Conservation (phyloP, 2,797 vertebrate genomes). For the Melanotaenia maccullochi region DNA sequence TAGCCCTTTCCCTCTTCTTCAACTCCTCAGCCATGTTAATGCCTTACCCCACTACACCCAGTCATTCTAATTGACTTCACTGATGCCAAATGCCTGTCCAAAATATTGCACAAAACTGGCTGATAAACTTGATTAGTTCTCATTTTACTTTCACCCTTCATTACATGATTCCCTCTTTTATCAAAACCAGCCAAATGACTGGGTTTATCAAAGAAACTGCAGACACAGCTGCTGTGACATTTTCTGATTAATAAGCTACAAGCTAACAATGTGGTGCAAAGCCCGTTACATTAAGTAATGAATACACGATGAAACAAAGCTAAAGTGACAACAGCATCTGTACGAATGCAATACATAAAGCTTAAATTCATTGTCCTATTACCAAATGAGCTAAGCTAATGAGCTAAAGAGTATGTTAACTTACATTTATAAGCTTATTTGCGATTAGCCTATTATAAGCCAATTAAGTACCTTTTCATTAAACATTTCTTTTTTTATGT, state of each 20-base stretch:
- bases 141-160: background rate
- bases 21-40: background rate
- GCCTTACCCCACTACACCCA: background rate
- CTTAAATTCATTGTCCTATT: too few relatives aligned
- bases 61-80: background rate
- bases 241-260: background rate
- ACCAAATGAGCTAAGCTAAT: too few relatives aligned
- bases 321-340: too few relatives aligned
- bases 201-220: background rate
- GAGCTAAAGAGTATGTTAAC: too few relatives aligned
- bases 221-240: background rate
- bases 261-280: background rate
- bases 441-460: too few relatives aligned
- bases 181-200: background rate
- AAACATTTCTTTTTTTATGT: too few relatives aligned
- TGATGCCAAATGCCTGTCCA: background rate
- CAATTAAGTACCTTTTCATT: too few relatives aligned
- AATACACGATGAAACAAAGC: too few relatives aligned
- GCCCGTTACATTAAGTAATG: too few relatives aligned
- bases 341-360: too few relatives aligned
- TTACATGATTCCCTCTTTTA: background rate
- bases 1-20: background rate
- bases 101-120: background rate
- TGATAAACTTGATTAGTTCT: background rate
- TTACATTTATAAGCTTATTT: background rate